Base-by-base conservation (phyloP, 2,888 invertebrate genomes). In the Aelia acuminata region DNA sequence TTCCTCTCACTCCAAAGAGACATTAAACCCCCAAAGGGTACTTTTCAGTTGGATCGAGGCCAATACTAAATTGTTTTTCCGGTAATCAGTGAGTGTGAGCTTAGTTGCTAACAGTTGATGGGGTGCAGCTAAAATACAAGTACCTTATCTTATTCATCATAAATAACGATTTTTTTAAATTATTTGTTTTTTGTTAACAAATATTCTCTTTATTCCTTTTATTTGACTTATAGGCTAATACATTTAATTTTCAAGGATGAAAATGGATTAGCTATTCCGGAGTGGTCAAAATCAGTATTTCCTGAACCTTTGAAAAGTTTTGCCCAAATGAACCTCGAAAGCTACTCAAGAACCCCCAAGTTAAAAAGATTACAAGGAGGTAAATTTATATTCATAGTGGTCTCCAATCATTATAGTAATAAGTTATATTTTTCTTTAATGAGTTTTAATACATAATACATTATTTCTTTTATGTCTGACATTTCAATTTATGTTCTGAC, bases 351-450 rank as follows among this genome's bases (percentile, higher is more conserved):
- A 91, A 95, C 95, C 90, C 93, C 94, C 88, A 93, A 94, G 7
- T 94, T 97, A 93, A 95, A 95, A 92, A 94, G 94, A 90, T 93
- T 97, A 49, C 94, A 95, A 92, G 95, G 95, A 91, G 97, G 97
- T 94, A 92, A 92, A 92, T 57, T 57, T 26, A 26, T 57, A 3
- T 26, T 57, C 26, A 31, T 15, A 35, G 57, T 50, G 3, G 8
- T n/a, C 20, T 87, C 15, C 26, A 57, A 57, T 31, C 13, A 57
- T 15, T 31, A 15, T 15, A 57, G 26, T 31, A 26, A 13, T n/a
- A 26, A 57, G 10, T 57, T 13, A 13, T 57, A 13, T 22, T 53
- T 5, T 53, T n/a, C n/a, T n/a, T n/a, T 57, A 11, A 50, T 50
- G 10, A 26, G 10, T 57, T n/a, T 26, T 26, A 57, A 49, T 50